Evolutionary conservation across 2,797 vertebrate species (phyloP), one percentile per base, ranked within the genome.

Genomic region (Phataginus tetradactyla): DNA sequence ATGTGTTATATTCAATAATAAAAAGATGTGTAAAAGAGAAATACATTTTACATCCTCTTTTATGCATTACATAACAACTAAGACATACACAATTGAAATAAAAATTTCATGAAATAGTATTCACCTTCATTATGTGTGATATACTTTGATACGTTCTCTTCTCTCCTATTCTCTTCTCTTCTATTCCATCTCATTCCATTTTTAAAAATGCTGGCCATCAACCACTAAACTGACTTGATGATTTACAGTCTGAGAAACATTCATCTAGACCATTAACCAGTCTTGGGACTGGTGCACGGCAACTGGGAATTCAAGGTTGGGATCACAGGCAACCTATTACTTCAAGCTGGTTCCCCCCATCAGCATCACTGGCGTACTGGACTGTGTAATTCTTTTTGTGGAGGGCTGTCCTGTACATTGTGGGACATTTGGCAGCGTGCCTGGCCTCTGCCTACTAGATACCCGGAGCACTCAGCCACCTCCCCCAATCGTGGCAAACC

Each of bases 401-500:
- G 49, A 63, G 23, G 18, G 6, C 34, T 49, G n/a, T 84, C 34
- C 37, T 55, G 21, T 34, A 23, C 3, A 14, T 11, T n/a, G 2
- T 14, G 45, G 51, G 5, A n/a, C 11, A 18, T 32, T n/a, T n/a
- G 18, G 17, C 45, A 34, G 7, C 3, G 7, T 55, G 18, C 32
- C 59, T 84, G 51, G 13, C 39, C 53, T 86, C 23, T 57, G 14
- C 21, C 14, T 69, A 15, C 14, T 69, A 32, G 37, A 45, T 27
- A 1, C 37, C 23, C 14, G 3, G 4, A 71, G 20, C 10, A n/a
- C 14, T 7, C 21, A 34, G 2, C 1, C 2, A 10, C 7, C 23
- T 29, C 0, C 20, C 79, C 14, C 21, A 53, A 23, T 12, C 7
- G 6, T 23, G 64, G 86, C 25, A 39, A 18, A 14, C 32, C 27